Conservation (phyloP, 1,140 invertebrate species). For the Drosophila repleta region DNA sequence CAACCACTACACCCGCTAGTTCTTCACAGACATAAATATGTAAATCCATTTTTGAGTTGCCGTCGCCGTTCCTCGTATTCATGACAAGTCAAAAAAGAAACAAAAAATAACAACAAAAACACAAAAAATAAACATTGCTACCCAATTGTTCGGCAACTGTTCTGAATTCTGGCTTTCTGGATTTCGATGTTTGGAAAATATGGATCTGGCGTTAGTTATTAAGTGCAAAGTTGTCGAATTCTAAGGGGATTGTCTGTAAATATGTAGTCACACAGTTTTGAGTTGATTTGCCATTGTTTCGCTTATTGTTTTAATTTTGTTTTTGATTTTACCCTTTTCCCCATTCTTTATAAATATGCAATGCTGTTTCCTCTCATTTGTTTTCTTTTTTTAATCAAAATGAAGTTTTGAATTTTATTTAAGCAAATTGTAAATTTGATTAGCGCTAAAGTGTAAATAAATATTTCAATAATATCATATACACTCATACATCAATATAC, state of each 20-base stretch:
- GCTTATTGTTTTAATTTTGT: conserved; percentile 58
- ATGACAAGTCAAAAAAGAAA: conserved; percentile 70
- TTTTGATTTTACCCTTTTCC: conserved; percentile 45
- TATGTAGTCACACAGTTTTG: conserved; percentile 78
- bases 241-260: conserved; percentile 72
- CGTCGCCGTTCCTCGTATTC: conserved; percentile 44
- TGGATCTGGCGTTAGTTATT: conserved; percentile 60
- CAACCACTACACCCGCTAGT: conserved; percentile 57
- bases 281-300: conserved; percentile 78
- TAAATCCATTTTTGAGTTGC: conserved; percentile 28
- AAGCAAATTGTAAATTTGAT: conserved; percentile 80
- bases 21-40: conserved; percentile 64
- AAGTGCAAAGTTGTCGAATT: conserved; percentile 67
- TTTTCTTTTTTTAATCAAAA: conserved; percentile 63
- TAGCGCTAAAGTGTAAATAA: conserved; percentile 78
- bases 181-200: conserved; percentile 40
- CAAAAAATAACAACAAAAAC: conserved; percentile 29
- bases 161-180: conserved; percentile 37
- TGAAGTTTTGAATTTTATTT: conserved; percentile 65
- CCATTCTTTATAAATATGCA: conserved; percentile 46
- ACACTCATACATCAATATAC: conserved; percentile 52
- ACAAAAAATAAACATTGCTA: conserved; percentile 40
- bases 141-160: conserved; percentile 59
- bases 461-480: conserved; percentile 80
- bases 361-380: conserved; percentile 67